Evolutionary conservation across 1,140 invertebrate genomes (phyloP), one percentile per base, ranked within the genome.

Genomic region (Argopecten irradians): DNA sequence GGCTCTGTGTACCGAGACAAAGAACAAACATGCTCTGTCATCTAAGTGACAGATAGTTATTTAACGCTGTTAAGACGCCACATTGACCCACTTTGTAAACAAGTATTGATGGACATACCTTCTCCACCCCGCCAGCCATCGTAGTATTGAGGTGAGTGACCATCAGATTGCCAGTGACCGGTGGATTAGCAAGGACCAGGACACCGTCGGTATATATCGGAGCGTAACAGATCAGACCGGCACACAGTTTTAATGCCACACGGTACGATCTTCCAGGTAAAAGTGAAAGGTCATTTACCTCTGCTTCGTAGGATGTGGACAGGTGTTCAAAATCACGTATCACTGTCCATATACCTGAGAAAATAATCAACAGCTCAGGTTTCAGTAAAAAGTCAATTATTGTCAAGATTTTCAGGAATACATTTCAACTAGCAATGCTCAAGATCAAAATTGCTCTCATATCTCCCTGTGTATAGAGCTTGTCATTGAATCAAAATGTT

Each of bases 151-250:
- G 9, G 71, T 91, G 89, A 28, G 39, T 71, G 3, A 92, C 84
- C 35, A 35, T 86, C 22, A 92, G 35, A 35, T 35, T 71, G 39
- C 92, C 92, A 36, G 89, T 82, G n/a, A n/a, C n/a, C 3, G 91
- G 88, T 46, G 91, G 89, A 14, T 71, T 87, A 0, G 87, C 33
- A 32, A 89, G 71, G 22, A 93, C 82, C 41, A 83, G 36, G 8
- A 93, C 91, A 39, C 92, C 92, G 84, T 91, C 87, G 88, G 89
- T 93, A 83, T 85, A 88, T 33, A 91, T 28, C 16, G 90, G 88
- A 9, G 85, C 39, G 36, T 85, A 87, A 84, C 92, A 93, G 35
- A 86, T 86, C 34, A 83, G 36, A 28, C 43, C 86, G 43, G 88
- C 87, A 89, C 92, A 93, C 11, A 93, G 83, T 84, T 90, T 90